Evolutionary conservation across 2,113 vertebrate species (phyloP), one percentile per base, ranked within the genome.

Genomic region (Sakesphorus luctuosus): DNA sequence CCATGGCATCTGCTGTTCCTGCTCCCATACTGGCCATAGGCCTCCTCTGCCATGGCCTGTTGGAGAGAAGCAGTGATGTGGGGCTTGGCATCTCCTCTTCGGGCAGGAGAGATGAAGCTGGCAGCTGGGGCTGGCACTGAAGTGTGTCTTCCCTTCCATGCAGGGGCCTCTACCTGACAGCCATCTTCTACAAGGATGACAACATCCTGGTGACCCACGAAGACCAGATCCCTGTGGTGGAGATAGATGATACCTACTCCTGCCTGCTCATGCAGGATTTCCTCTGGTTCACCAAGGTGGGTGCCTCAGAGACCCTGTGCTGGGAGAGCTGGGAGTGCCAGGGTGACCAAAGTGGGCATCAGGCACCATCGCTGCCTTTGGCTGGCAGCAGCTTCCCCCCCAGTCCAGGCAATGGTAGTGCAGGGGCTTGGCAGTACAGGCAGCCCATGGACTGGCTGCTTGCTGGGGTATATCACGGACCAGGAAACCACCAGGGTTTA

Each of bases 221-320:
- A 72, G 99, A 99, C 50, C 99, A 99, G 98, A 98, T 99, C 94
- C 99, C 99, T 0, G 97, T 99, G 36, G 98, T 99, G 38, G 99
- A 99, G 95, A 98, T 99, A 35, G 99, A 99, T 49, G 99, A 99
- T 86, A 98, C 98, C 21, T 99, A 98, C 92, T 98, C 99, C n/a
- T 99, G 98, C 92, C 98, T 98, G 31, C 98, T 99, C 24, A 98
- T 98, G 97, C 99, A 99, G 94, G 99, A 99, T 93, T 99, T 99
- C 93, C 98, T 99, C 40, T 99, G 99, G 99, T 99, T 99, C 92
- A 98, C 98, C 19, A 99, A 99, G 98, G 99, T 99, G 84, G 55
- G 81, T n/a, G 35, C 20, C 50, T 1, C 2, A 29, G 29, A 28
- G 38, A 47, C 20, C 14, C 17, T 28, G 62, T 31, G 25, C 50